Conservation (phyloP, 2,888 invertebrate species). For the Lordiphosa fenestrarum region DNA sequence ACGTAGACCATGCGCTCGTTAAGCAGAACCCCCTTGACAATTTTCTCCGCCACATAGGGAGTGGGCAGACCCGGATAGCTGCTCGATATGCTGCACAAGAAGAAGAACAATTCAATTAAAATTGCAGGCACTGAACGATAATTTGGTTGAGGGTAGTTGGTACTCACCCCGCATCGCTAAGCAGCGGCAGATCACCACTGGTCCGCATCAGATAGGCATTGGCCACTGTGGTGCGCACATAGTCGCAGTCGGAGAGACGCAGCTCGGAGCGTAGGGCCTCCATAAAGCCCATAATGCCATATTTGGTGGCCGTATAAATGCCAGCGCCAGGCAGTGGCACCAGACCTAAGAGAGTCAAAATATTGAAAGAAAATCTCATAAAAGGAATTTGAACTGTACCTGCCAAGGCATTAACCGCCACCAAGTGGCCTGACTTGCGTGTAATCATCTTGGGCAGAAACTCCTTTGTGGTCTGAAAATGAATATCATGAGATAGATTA, state of each 20-base stretch:
- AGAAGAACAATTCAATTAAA: not conserved
- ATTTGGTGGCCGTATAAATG: conserved; percentile 81
- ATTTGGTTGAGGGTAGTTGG: not conserved
- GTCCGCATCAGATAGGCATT: conserved; percentile 81
- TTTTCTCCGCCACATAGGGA: conserved; percentile 77
- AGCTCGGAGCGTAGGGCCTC: conserved; percentile 78
- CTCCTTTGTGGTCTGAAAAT: conserved; percentile 78
- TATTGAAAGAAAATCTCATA: not conserved
- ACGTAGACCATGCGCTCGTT: conserved; percentile 79
- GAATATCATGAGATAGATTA: not conserved
- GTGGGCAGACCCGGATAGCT: conserved; percentile 79
- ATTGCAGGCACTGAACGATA: not conserved
- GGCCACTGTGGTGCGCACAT: conserved; percentile 77
- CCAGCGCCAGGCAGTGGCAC: conserved; percentile 77
- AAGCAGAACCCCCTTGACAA: conserved; percentile 76
- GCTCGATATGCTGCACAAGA: conserved; percentile 66
- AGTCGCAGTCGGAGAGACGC: conserved; percentile 78
- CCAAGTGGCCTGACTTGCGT: conserved; percentile 80
- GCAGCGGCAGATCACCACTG: conserved; percentile 77
- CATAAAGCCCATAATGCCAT: conserved; percentile 81
- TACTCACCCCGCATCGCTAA: conserved; percentile 77
- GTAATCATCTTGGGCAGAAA: conserved; percentile 80
- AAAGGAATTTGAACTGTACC: conserved; percentile 53
- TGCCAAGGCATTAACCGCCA: conserved; percentile 80
- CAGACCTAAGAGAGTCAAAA: conserved; percentile 55